Base-by-base conservation (phyloP, 2,888 invertebrate species). In the Pogonocherus hispidulus region DNA sequence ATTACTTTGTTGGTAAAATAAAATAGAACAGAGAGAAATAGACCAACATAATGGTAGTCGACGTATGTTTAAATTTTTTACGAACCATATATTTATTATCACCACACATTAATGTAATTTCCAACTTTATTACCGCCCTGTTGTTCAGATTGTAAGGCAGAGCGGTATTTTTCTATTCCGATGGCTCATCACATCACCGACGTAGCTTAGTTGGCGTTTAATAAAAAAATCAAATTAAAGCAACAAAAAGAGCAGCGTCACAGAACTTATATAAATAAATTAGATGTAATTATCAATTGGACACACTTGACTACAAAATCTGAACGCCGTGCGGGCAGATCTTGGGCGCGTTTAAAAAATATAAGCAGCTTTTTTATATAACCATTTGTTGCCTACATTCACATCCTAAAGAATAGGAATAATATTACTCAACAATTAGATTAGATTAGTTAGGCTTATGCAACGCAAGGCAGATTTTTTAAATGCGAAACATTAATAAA, bases 281-380 rank as follows among this genome's bases (percentile, higher is more conserved):
- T 54, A 44, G 63, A 63, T 47, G 16, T 63, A 63, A 63, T 63
- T 63, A 63, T 51, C 63, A 63, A 63, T 63, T 63, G 44, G 63
- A 52, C 52, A 63, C 63, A 54, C 63, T 54, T 35, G 52, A 41
- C 51, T 52, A 41, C 19, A 55, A 16, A 55, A 37, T 41, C 20
- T 41, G 55, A 55, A 55, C 19, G 55, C 37, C 19, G n/a, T 18
- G 41, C 22, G 41, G 6, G 37, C 20, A 55, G 27, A 35, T 35
- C 41, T 41, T n/a, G 2, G 41, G n/a, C 14, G 5, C 16, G 41
- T 41, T 41, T 41, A 41, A 41, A 41, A 41, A 41, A 41, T 41
- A 41, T 41, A 41, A 41, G 41, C 41, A 41, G n/a, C 41, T 41
- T 41, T 41, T 41, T 41, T 41, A 41, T 41, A 14, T n/a, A 41